A percentile compares a stretch with the other conserved stretches of the same genome.
phyloP scores from a whole-genome alignment of 2,888 invertebrate genomes.

The Augiades crinisus region DNA sequence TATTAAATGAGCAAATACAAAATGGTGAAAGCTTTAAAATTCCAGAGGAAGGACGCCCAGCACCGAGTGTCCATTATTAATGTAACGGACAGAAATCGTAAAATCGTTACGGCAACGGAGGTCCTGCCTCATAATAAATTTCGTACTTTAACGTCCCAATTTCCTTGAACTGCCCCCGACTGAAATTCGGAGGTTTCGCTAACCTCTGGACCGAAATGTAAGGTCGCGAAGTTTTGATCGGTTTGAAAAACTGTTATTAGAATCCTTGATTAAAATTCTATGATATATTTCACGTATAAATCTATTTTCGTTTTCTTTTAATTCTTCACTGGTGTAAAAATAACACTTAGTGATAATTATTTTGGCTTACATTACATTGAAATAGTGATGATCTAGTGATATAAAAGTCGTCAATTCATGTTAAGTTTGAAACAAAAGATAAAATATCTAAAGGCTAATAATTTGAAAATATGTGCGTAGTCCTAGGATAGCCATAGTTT shows the following conservation, averaged over 20 bases:
- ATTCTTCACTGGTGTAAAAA: too few species aligned
- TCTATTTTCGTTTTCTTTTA: background rate
- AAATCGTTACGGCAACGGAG: conserved; percentile 28
- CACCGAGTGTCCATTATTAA: conserved; percentile 28
- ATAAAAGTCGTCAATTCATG: too few species aligned
- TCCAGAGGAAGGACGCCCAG: conserved; percentile 5
- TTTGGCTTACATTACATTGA: too few species aligned
- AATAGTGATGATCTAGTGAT: too few species aligned
- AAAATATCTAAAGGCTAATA: too few species aligned
- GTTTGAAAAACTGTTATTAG: too few species aligned
- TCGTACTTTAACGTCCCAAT: conserved; percentile 16
- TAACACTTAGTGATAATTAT: too few species aligned
- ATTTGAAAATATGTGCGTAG: too few species aligned
- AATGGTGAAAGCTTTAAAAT: conserved; percentile 17
- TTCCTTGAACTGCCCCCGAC: conserved; percentile 1
- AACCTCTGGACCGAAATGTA: background rate
- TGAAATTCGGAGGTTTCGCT: conserved; percentile 2
- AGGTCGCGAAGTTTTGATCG: background rate
- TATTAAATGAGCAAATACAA: conserved; percentile 14
- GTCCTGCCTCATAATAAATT: conserved; percentile 30
- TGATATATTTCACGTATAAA: too few species aligned
- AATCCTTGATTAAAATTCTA: too few species aligned
- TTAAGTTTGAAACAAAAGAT: too few species aligned
- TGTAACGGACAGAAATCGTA: conserved; percentile 30
- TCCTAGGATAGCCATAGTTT: too few species aligned